Evolutionary conservation across 2,797 vertebrate genomes (phyloP).

Genomic region (Typhlichthys eigenmanni): DNA sequence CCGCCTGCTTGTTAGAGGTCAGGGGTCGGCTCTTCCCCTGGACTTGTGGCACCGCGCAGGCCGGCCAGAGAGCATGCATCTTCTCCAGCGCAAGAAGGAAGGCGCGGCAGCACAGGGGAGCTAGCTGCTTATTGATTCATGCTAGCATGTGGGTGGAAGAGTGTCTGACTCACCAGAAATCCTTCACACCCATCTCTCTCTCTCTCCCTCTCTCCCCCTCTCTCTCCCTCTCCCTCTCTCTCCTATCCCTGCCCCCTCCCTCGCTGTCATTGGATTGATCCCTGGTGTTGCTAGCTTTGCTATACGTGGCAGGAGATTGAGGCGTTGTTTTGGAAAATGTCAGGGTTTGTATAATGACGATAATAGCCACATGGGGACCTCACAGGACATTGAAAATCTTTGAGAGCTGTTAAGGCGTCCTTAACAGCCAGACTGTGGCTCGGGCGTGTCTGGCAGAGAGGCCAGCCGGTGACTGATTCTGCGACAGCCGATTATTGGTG

Average conservation of each 20-base stretch:
- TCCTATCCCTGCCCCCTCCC: background rate
- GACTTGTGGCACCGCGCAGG: conserved; percentile 61
- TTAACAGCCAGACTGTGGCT: conserved; percentile 52
- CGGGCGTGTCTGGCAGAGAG: conserved; percentile 49
- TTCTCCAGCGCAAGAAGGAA: conserved; percentile 54
- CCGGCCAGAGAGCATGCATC: conserved; percentile 48
- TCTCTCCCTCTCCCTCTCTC: conserved; percentile 13
- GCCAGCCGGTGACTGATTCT: conserved; percentile 66
- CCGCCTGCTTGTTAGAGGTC: conserved; percentile 50
- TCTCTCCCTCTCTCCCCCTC: conserved; percentile 6
- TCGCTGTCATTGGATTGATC: conserved; percentile 43
- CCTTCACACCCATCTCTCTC: conserved; percentile 31
- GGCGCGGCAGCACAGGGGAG: conserved; percentile 57
- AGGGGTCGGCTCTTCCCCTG: conserved; percentile 57
- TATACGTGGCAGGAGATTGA: conserved; percentile 47
- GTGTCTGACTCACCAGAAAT: conserved; percentile 79
- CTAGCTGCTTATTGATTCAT: conserved; percentile 77
- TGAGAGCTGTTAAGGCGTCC: conserved; percentile 55
- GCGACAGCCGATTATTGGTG: conserved; percentile 66
- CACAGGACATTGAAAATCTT: conserved; percentile 53
- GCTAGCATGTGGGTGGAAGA: conserved; percentile 72
- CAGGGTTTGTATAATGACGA: conserved; percentile 58
- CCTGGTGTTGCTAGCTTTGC: conserved; percentile 60
- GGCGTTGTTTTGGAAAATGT: conserved; percentile 62
- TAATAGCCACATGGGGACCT: conserved; percentile 52